Evolutionary conservation across 2,888 invertebrate genomes (phyloP).

Genomic region (Priocnemis perturbator): DNA sequence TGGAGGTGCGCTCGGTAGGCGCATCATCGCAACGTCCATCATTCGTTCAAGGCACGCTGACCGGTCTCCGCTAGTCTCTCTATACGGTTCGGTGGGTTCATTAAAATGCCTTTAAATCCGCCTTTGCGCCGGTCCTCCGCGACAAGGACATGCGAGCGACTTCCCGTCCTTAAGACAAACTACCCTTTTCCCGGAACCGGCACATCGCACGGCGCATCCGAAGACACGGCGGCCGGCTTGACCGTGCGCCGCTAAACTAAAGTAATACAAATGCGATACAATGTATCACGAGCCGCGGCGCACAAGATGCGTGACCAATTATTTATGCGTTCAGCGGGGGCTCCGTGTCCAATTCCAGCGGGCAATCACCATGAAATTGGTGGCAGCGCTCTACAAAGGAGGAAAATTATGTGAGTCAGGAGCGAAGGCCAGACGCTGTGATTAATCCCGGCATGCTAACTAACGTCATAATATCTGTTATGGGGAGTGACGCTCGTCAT

Average conservation of each 20-base stretch:
- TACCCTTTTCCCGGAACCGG: constrained; percentile 6
- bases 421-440: no score
- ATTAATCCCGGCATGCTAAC: constrained; percentile 3
- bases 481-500: background rate
- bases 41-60: background rate
- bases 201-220: background rate
- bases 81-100: background rate
- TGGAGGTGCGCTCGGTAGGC: constrained; percentile 15
- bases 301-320: constrained; percentile 8
- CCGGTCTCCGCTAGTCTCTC: background rate
- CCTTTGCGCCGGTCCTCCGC: background rate
- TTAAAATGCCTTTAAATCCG: constrained; percentile 1
- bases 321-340: constrained; percentile 5
- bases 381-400: constrained; percentile 6
- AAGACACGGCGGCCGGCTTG: background rate
- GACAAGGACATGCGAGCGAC: background rate
- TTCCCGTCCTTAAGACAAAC: constrained; percentile 12
- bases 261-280: background rate
- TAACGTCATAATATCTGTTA: constrained; percentile 8
- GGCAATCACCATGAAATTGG: constrained; percentile 9
- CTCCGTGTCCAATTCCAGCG: constrained; percentile 1
- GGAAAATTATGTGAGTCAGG: constrained; percentile 5
- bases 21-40: constrained; percentile 12
- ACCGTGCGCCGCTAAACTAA: background rate
- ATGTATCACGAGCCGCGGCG: background rate